These are phyloP conservation scores for Malacoctenus gilli DNA, from an alignment of 2,797 vertebrate species.

Conservation along the genomic window DNA sequence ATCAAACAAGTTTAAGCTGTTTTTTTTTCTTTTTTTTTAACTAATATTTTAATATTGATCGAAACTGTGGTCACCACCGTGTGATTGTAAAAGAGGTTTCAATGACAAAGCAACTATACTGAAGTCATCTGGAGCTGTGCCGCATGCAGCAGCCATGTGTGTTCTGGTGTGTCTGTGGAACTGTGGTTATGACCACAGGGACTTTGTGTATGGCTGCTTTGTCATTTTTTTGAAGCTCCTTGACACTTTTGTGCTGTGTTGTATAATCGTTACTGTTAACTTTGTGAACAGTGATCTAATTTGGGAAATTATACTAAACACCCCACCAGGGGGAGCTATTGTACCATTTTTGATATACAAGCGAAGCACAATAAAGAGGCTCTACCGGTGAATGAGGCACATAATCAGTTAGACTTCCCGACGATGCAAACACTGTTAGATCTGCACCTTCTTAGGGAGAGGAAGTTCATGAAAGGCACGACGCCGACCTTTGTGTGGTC, in stretches of 20 bases:
- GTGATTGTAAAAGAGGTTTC: constrained; percentile 32
- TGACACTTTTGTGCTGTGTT: constrained; percentile 22
- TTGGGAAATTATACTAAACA: constrained; percentile 23
- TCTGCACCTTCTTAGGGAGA: constrained; percentile 7
- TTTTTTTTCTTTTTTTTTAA: no score
- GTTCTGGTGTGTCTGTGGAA: constrained; percentile 8
- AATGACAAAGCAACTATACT: constrained; percentile 21
- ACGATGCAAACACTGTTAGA: constrained; percentile 11
- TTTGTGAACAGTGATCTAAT: constrained; percentile 15
- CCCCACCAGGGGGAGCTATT: constrained; percentile 69
- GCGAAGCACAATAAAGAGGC: constrained; percentile 12
- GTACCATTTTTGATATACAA: constrained; percentile 38
- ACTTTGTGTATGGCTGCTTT: constrained; percentile 9
- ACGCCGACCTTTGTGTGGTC: no score
- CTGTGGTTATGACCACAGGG: constrained; percentile 62
- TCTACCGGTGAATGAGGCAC: constrained; percentile 25
- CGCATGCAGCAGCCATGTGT: neutral
- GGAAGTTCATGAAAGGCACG: neutral
- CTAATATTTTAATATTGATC: constrained; percentile 35
- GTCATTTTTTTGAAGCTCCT: constrained; percentile 46
- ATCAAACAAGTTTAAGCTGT: constrained; percentile 10
- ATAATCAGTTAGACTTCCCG: constrained; percentile 24
- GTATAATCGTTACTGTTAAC: constrained; percentile 16
- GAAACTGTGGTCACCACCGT: constrained; percentile 3
- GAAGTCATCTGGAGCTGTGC: neutral